Evolutionary conservation across 2,797 vertebrate species (phyloP).

Genomic region (Psittacula derbiana): DNA sequence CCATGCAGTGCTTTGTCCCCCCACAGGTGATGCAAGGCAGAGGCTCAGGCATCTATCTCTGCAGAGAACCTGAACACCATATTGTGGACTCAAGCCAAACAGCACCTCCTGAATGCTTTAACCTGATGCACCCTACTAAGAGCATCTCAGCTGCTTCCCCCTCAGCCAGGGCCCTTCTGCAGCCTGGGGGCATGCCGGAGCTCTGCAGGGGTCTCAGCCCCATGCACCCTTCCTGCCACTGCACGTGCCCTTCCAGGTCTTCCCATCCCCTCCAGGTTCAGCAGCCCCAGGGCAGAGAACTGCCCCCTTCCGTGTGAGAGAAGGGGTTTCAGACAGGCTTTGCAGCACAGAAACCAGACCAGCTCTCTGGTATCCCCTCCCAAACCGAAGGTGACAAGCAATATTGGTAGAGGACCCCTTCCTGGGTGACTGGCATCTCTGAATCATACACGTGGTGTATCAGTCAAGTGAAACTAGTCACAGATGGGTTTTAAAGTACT

Average conservation of each 20-base stretch:
- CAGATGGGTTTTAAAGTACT: background rate
- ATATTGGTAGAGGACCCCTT: background rate
- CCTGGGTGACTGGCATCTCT: background rate
- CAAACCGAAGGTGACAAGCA: background rate
- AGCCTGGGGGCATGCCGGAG: rapidly evolving
- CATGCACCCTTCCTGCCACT: background rate
- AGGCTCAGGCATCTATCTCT: background rate
- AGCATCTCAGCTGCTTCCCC: background rate
- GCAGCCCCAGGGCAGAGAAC: background rate
- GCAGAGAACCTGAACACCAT: background rate
- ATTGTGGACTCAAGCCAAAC: background rate
- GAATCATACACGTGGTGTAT: background rate
- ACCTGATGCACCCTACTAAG: background rate
- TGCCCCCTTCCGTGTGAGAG: background rate
- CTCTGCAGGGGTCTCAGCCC: background rate
- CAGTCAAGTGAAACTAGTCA: background rate
- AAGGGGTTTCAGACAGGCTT: background rate
- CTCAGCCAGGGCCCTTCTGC: background rate
- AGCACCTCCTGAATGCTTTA: background rate
- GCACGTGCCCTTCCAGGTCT: background rate
- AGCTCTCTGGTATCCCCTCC: background rate
- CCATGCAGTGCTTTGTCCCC: background rate
- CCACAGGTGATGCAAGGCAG: background rate
- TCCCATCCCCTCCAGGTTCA: background rate
- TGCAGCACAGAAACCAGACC: background rate